Evolutionary conservation across 2,797 vertebrate species (phyloP).

Genomic region (Apogon talboti): DNA sequence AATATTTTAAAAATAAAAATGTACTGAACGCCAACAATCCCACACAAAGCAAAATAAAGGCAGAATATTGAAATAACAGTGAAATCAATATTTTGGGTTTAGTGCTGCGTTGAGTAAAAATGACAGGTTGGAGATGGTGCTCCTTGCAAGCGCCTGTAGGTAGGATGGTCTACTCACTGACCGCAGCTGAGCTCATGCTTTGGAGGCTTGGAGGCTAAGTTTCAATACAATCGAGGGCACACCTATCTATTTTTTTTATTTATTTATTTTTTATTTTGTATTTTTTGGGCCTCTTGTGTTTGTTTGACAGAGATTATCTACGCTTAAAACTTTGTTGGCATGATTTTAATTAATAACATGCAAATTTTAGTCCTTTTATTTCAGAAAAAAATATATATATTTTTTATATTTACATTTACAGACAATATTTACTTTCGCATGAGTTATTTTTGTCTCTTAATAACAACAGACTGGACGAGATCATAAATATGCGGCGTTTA

Average conservation of each 20-base stretch:
- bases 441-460: neutral
- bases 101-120: constrained; percentile 11
- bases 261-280: neutral
- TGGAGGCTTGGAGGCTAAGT: neutral
- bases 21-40: constrained; percentile 16
- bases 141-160: constrained; percentile 10
- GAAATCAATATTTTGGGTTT: neutral
- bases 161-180: constrained; percentile 13
- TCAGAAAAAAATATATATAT: neutral
- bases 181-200: constrained; percentile 17
- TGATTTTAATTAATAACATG: neutral
- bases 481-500: constrained; percentile 25
- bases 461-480: neutral
- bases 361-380: neutral
- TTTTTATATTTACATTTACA: constrained; percentile 1
- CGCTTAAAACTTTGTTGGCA: neutral
- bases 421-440: neutral
- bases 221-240: neutral
- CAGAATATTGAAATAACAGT: constrained; percentile 16
- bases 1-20: constrained; percentile 39
- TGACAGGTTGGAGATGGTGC: constrained; percentile 4
- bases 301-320: neutral
- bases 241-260: neutral
- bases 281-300: neutral
- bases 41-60: neutral